These are phyloP conservation scores for Frieseomelitta varia DNA, from an alignment of 1,140 invertebrate species.

Conservation along the genomic window DNA sequence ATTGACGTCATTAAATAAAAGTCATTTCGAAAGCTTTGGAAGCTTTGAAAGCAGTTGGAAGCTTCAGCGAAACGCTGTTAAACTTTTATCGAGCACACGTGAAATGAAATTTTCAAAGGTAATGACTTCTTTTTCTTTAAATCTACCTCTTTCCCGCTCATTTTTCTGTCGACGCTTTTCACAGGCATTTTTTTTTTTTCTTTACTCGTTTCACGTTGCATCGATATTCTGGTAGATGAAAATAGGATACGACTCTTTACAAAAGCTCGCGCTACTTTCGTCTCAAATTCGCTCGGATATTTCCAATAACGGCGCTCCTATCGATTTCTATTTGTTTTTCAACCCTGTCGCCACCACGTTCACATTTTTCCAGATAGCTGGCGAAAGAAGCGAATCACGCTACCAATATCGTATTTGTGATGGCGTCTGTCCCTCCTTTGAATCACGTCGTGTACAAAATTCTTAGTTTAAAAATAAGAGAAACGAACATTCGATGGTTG, in stretches of 20 bases:
- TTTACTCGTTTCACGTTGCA: neutral
- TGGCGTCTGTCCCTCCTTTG: too few relatives aligned
- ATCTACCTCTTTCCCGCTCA: neutral
- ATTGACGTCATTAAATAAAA: too few relatives aligned
- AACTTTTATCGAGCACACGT: too few relatives aligned
- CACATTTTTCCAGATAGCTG: neutral
- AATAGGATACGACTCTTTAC: constrained; percentile 12
- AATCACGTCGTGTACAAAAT: neutral
- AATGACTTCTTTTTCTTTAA: neutral
- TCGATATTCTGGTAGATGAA: constrained; percentile 1
- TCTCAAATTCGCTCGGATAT: neutral
- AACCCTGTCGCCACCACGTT: neutral
- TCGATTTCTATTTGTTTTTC: neutral
- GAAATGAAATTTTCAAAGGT: neutral
- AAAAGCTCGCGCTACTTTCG: neutral
- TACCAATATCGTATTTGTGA: neutral
- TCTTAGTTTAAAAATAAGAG: neutral
- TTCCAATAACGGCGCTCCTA: neutral
- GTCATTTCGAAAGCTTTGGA: too few relatives aligned
- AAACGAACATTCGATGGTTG: neutral
- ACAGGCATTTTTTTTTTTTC: neutral
- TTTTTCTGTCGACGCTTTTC: neutral
- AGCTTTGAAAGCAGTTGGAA: too few relatives aligned
- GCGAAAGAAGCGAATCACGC: neutral
- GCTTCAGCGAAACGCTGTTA: neutral